Base-by-base conservation (phyloP, 2,113 vertebrate species). In the Sapajus apella region DNA sequence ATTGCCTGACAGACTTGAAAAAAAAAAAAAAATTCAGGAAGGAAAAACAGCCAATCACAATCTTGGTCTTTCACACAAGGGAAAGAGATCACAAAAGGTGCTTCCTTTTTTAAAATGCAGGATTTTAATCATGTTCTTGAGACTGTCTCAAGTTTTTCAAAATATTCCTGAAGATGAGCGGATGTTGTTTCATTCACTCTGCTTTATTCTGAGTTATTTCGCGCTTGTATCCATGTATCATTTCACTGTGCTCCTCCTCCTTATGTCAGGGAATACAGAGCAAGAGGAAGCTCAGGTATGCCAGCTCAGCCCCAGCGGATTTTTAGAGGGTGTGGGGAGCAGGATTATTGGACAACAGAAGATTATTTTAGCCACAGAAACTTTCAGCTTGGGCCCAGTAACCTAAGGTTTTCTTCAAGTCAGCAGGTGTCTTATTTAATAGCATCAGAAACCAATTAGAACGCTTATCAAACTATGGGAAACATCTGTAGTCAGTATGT, bases 101-200 rank as follows among this genome's bases (percentile, higher is more conserved):
- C 84, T 64, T 96, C 96, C 97, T 97, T 93, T 92, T 97, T 96
- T 95, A 95, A 98, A 98, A 97, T 75, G 40, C 86, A 98, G 95
- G 92, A 93, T 98, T 90, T 98, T 94, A 84, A 84, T 97, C 97
- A 93, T 80, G 86, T 97, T 94, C 95, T 95, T 77, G 93, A 97
- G 93, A 94, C 97, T 97, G 98, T 98, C 90, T 84, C 94, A 98
- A 97, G 93, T 98, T 96, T 96, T 97, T 98, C 81, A 95, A 76
- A 68, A 91, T 73, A 97, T 66, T 95, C 96, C 92, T 84, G 27
- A 40, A 96, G 80, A 30, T 95, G 82, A 97, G 55, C 92, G 86
- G 37, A 96, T 98, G 75, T 94, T 95, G 95, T 92, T 96, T 61
- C 94, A 89, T 89, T 95, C 94, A 86, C 56, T 92, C 58, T 97